Base-by-base conservation (phyloP, 2,797 vertebrate species). In the Myotis daubentonii region DNA sequence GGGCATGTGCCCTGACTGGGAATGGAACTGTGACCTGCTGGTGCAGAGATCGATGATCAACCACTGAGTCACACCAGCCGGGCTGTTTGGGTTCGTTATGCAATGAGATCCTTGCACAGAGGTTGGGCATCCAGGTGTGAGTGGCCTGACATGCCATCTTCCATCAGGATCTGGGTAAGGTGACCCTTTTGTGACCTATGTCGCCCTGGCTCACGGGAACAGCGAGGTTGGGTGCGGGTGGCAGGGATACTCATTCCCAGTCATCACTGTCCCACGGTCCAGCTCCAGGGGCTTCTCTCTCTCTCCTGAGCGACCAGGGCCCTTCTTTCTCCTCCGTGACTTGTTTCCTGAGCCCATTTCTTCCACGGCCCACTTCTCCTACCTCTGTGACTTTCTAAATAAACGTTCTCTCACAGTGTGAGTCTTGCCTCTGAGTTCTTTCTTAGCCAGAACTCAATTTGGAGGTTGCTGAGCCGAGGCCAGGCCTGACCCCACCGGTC, bases 121-220 rank as follows among this genome's bases (percentile, higher is more conserved):
- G n/a, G 3, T 28, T 85, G 81, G 72, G 70, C 66, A 57, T 20
- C 57, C 47, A 55, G 28, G 7, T 74, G 13, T 84, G 15, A 72
- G 25, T 38, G 84, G 87, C 44, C 44, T 80, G 8, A 30, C 8
- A 44, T 9, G 38, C 3, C 13, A 38, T 33, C 55, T 66, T 51
- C 36, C 51, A 28, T 47, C 44, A 85, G 81, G 86, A 81, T 33
- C 47, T 57, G 41, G 11, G 36, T 19, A n/a, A 30, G 36, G 51
- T 71, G 78, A 44, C 84, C 47, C 74, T 81, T 79, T 74, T n/a
- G 79, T 65, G 55, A 89, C 49, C 80, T 94, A 70, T 57, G 53
- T 7, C 51, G 70, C 38, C 51, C 41, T 65, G 70, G 33, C 53
- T 91, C 62, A 78, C 1, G n/a, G 15, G 11, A 41, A 78, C 0